Base-by-base conservation (phyloP, 2,113 vertebrate genomes). In the Tragelaphus buxtoni region DNA sequence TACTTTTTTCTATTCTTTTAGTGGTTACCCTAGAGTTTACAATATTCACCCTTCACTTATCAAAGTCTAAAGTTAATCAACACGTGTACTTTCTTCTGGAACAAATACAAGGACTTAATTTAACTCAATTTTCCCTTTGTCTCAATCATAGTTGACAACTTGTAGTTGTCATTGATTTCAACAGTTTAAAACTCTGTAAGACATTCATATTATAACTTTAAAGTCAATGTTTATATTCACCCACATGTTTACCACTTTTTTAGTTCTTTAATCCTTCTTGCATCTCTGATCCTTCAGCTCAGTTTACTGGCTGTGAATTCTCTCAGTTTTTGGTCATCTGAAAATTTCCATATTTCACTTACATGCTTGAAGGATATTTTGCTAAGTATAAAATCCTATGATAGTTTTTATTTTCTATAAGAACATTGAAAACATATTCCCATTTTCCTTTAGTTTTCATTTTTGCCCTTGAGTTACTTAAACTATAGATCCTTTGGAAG, bases 311-410 rank as follows among this genome's bases (percentile, higher is more conserved):
- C 74, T 94, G 13, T 81, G 47, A 94, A 63, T 61, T 88, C 16
- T 65, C 12, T 92, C 11, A 56, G 9, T 60, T 94, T 96, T 79
- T 86, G 18, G 91, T 88, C 79, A 90, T 88, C 30, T 80, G 35
- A 72, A 88, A 93, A 88, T 65, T 35, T 72, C 22, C 72, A 7
- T 81, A 83, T 82, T 94, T 91, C 55, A 55, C n/a, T 84, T 60
- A 95, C 26, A 47, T 56, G 10, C 35, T 95, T 81, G 53, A 84
- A 72, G 51, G 9, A 81, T 94, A 88, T 81, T 95, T 88, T 97
- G 26, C 32, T 93, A 18, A 35, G 28, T 61, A 65, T 91, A 83
- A 88, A 93, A 82, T 85, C 92, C 28, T 42, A 61, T 84, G 55
- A 32, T 20, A 88, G 22, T 63, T 96, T 95, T 24, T 47, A 49